These are phyloP conservation scores for Otocyon megalotis DNA, from an alignment of 2,113 vertebrate species.

Conservation along the genomic window DNA sequence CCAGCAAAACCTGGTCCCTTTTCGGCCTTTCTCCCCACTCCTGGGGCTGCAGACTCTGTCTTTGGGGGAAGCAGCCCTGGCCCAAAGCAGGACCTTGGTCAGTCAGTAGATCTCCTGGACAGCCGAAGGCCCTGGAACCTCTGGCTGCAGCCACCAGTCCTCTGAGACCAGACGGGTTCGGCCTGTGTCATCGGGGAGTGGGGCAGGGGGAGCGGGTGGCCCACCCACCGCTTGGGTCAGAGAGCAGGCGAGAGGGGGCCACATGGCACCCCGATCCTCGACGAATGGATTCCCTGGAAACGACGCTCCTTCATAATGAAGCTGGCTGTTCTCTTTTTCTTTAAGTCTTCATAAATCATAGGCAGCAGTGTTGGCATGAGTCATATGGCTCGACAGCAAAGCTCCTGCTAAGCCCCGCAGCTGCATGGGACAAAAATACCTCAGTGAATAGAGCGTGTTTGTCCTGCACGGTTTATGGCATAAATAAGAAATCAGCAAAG, in stretches of 20 bases:
- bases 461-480: constrained; percentile 73
- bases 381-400: constrained; percentile 65
- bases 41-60: not conserved
- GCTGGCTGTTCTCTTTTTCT: constrained; percentile 64
- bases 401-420: constrained; percentile 80
- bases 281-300: constrained; percentile 42
- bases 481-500: constrained; percentile 77
- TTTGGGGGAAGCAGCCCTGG: not conserved
- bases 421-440: constrained; percentile 80
- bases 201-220: no score
- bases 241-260: not conserved
- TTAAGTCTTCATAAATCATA: constrained; percentile 75
- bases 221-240: fast-evolving
- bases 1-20: not conserved
- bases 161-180: not conserved
- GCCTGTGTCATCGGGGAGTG: no score
- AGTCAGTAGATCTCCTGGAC: not conserved
- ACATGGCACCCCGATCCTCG: not conserved
- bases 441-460: constrained; percentile 76
- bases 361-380: constrained; percentile 68
- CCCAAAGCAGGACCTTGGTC: not conserved
- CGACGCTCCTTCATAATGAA: constrained; percentile 40
- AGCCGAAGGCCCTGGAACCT: not conserved
- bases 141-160: not conserved
- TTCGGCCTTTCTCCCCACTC: not conserved